These are phyloP conservation scores for Bujurquina vittata DNA, from an alignment of 2,113 vertebrate genomes.

Conservation along the genomic window DNA sequence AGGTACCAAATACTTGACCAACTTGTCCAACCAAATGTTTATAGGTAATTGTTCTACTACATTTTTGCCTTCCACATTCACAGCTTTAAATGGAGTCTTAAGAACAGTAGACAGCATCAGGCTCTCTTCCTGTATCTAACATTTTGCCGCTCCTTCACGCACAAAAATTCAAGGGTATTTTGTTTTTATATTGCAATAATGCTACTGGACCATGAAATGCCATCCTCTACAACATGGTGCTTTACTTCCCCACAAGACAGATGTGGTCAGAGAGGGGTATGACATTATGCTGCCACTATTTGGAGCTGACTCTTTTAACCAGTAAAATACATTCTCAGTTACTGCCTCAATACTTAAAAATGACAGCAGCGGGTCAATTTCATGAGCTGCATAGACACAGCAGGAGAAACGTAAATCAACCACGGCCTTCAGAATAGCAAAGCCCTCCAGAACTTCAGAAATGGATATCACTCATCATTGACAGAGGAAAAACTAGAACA, in stretches of 20 bases:
- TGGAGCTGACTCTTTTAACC: conserved; percentile 26
- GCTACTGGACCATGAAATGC: conserved; percentile 59
- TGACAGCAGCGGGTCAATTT: neutral
- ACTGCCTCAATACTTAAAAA: conserved; percentile 7
- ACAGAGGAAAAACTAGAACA: neutral
- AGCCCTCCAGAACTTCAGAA: neutral
- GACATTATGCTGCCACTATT: conserved; percentile 54
- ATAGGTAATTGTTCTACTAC: neutral
- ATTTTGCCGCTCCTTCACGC: neutral
- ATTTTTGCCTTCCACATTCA: neutral
- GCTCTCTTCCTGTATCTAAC: neutral
- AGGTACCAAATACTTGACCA: neutral
- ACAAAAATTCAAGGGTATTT: conserved; percentile 38
- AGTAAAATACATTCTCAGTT: neutral
- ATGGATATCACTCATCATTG: neutral
- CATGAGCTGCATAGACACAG: neutral
- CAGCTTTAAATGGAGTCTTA: neutral
- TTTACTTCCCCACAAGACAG: conserved; percentile 22
- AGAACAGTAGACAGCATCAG: neutral
- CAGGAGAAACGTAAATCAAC: neutral
- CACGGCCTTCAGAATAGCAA: neutral
- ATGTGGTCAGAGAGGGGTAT: conserved; percentile 12
- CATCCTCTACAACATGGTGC: conserved; percentile 32
- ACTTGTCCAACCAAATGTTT: neutral
- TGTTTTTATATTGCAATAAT: conserved; percentile 49